phyloP scores from a whole-genome alignment of 2,888 invertebrate species.

The Troglohyphantes excavatus region DNA sequence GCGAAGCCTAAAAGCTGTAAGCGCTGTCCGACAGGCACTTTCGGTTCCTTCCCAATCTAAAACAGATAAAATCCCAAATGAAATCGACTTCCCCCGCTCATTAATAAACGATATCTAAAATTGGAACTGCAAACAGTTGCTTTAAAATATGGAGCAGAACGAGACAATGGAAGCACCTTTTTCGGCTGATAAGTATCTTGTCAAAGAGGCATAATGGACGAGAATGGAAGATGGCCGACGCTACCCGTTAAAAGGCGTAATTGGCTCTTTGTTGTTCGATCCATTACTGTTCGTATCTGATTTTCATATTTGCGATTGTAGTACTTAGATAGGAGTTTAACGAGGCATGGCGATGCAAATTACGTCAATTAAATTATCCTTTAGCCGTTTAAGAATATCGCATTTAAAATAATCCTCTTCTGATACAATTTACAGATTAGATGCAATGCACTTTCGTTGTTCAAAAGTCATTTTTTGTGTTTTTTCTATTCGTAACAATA shows the following conservation, averaged over 20 bases:
- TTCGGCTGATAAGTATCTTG: neutral
- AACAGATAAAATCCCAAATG: neutral
- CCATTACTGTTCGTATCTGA: neutral
- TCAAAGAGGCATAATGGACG: neutral
- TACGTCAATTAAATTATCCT: no score
- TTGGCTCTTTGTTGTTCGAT: constrained; percentile 9
- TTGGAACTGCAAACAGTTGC: neutral
- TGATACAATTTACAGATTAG: no score
- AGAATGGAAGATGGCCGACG: neutral
- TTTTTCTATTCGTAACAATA: no score
- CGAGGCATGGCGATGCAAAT: no score
- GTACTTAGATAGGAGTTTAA: no score
- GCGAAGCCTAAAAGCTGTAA: no score
- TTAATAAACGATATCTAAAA: neutral
- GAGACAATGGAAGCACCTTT: neutral
- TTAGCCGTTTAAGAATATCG: no score
- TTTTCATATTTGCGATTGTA: neutral
- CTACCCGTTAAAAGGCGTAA: neutral
- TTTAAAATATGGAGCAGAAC: constrained; percentile 1
- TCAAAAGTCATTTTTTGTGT: no score
- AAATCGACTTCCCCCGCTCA: neutral
- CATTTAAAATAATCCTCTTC: no score
- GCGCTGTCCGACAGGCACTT: no score
- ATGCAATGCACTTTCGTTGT: no score
- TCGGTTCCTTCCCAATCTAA: neutral